Base-by-base conservation (phyloP, 1,140 invertebrate genomes). In the Hyposmocoma kahamanoa region DNA sequence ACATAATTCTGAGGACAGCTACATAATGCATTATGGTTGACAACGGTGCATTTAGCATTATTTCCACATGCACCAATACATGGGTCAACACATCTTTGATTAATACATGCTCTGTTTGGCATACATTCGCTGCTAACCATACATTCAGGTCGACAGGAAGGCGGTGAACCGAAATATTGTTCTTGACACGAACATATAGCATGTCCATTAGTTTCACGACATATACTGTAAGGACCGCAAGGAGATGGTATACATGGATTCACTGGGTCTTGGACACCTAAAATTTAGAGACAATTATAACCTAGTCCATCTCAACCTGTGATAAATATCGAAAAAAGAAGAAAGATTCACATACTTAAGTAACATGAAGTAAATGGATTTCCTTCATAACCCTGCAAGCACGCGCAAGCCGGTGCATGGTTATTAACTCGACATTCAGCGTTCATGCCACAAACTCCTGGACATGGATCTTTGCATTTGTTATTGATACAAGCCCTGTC, bases 1-100 rank as follows among this genome's bases (percentile, higher is more conserved):
- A 86, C 89, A 70, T 88, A 91, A 54, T 90, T 90, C 53, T 78
- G 72, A 11, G 89, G 87, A 75, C 93, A 95, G 67, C 89, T 90
- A 75, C 94, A 96, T 49, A 93, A 90, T 20, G 94, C 91, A 64
- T 92, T 93, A 62, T 95, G 93, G 68, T 93, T 94, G 13, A 93
- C 87, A 17, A 93, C 92, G 26, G 89, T 88, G 71, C 93, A 95
- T 55, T 90, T 87, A 1, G 92, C 94, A 72, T 94, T 92, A 18
- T 87, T 76, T 15, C 92, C 93, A 68, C 93, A 95, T n/a, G 91
- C 89, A 39, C 90, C 90, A 10, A 89, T 84, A 68, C 94, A 95
- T 42, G 93, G 93, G 87, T 95, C 92, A 61, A 88, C 87, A 72
- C 94, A 95, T 82, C 90, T 92, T 54, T 90, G 89, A 63, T 93